Conservation (phyloP, 2,797 vertebrate genomes). For the Anguilla megastoma region DNA sequence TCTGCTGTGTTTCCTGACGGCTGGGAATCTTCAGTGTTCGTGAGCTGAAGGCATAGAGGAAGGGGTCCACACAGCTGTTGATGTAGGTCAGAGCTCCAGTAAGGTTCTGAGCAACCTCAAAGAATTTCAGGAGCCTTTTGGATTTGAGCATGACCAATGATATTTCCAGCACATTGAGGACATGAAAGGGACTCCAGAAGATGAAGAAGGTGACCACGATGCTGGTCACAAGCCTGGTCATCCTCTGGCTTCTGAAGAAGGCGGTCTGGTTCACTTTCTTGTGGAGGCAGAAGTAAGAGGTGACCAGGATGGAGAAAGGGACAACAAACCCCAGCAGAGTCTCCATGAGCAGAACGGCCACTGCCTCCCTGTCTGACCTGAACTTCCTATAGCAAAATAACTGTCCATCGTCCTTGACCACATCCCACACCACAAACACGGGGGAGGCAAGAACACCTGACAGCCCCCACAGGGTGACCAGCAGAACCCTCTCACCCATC, state of each 20-base stretch:
- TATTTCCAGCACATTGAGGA: conserved; percentile 42
- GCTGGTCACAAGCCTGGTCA: conserved; percentile 40
- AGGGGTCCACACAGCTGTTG: conserved; percentile 52
- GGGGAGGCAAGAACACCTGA: conserved; percentile 35
- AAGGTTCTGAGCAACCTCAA: not conserved
- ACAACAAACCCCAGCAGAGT: conserved; percentile 47
- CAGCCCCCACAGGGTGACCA: conserved; percentile 37
- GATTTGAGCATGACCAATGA: not conserved
- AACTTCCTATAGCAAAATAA: conserved; percentile 18
- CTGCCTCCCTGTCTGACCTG: not conserved
- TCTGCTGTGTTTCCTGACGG: not conserved
- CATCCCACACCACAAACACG: not conserved
- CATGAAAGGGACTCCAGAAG: conserved; percentile 50
- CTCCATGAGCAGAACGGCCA: conserved; percentile 35
- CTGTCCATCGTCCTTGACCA: not conserved
- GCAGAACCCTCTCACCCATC: conserved; percentile 29
- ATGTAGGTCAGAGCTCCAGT: conserved; percentile 43
- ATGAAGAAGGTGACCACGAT: conserved; percentile 48
- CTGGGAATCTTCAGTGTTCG: conserved; percentile 11
- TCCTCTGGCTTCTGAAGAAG: conserved; percentile 24
- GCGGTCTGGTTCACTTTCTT: conserved; percentile 34
- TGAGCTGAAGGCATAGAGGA: conserved; percentile 51
- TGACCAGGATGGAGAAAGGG: conserved; percentile 45
- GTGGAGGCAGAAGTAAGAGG: conserved; percentile 47
- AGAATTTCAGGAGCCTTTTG: not conserved